Evolutionary conservation across 92 coral and sea anemone genomes (phyloP).

Genomic region (Porites evermanni): DNA sequence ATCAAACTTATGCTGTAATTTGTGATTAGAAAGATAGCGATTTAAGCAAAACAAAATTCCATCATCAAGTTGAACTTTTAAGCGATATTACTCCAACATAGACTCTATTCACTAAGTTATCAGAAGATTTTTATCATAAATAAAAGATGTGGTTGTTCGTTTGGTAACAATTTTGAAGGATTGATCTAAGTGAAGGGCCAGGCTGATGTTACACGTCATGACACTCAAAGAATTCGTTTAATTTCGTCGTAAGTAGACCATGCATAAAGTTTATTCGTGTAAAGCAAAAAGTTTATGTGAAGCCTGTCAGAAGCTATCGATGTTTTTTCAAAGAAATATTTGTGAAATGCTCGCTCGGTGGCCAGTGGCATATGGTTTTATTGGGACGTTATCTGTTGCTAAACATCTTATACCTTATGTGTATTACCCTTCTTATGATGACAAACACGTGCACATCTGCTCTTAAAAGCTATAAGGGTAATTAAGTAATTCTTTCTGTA

Average conservation of each 20-base stretch:
- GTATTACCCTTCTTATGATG: not conserved
- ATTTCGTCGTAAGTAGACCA: too few relatives aligned
- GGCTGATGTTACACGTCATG: too few relatives aligned
- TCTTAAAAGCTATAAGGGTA: not conserved
- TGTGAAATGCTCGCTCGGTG: not conserved
- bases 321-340: too few relatives aligned
- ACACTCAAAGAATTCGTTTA: too few relatives aligned
- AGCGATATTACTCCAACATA: not conserved
- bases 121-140: not conserved
- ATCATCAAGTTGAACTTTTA: not conserved
- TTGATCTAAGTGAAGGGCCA: too few relatives aligned
- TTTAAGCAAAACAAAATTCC: not conserved
- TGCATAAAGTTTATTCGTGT: not conserved
- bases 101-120: not conserved
- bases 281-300: not conserved
- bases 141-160: too few relatives aligned
- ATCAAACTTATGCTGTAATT: not conserved
- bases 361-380: not conserved
- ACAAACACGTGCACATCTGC: not conserved
- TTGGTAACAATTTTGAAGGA: too few relatives aligned
- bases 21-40: not conserved
- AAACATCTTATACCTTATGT: conserved; percentile 25
- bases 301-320: not conserved
- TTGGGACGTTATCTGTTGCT: conserved; percentile 11
- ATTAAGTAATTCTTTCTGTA: too few relatives aligned